These are phyloP conservation scores for Brachycybe producta DNA, from an alignment of 2,888 invertebrate species.

Conservation along the genomic window DNA sequence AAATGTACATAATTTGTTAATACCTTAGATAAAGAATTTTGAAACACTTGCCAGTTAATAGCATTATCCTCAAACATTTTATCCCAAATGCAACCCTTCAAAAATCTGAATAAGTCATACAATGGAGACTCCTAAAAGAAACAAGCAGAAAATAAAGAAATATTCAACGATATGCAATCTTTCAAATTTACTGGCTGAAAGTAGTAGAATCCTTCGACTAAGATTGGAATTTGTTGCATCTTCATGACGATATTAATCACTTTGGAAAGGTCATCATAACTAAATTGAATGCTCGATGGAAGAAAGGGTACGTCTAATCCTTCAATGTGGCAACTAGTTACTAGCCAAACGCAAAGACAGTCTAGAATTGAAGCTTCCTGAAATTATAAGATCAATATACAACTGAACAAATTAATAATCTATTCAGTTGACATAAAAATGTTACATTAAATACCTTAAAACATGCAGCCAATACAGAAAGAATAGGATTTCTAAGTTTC, in stretches of 20 bases:
- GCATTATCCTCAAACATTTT: slow-evolving; percentile 1
- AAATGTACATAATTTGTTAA: neutral
- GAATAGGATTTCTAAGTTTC: slow-evolving; percentile 1
- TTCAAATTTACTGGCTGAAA: slow-evolving; percentile 7
- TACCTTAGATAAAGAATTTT: no score
- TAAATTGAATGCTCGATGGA: no score
- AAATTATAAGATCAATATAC: no score
- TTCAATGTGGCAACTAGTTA: no score
- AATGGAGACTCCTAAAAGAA: slow-evolving; percentile 5
- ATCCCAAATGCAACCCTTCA: slow-evolving; percentile 2
- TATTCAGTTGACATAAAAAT: no score
- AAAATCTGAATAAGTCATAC: neutral
- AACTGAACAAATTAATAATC: no score
- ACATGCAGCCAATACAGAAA: slow-evolving; percentile 9
- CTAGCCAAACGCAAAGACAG: slow-evolving; percentile 5
- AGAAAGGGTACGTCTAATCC: no score
- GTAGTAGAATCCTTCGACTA: slow-evolving; percentile 9
- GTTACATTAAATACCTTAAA: slow-evolving; percentile 6
- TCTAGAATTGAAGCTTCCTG: slow-evolving; percentile 5
- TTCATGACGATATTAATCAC: neutral
- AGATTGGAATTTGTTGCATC: neutral
- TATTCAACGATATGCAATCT: neutral
- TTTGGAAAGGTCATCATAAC: no score
- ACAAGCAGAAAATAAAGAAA: neutral
- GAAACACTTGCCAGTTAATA: neutral